Base-by-base conservation (phyloP, 2,888 invertebrate genomes). In the Machimus atricapillus region DNA sequence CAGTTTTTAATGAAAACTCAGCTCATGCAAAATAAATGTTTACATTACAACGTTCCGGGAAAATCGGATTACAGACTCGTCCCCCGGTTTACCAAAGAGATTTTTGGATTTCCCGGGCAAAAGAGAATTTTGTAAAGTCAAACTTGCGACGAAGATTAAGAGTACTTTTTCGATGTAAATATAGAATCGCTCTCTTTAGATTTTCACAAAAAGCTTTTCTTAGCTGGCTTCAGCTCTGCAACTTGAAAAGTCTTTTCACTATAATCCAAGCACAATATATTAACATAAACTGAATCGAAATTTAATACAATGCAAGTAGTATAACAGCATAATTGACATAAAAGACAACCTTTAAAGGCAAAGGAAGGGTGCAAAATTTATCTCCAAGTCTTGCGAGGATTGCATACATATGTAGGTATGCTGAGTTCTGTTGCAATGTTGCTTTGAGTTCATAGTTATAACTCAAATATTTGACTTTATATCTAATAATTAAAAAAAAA, bases 21-120 rank as follows among this genome's bases (percentile, higher is more conserved):
- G 23, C 40, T 78, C 37, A 78, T 78, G 78, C 78, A 40, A 78
- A 78, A 78, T 78, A 43, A 78, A 78, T 78, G 43, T 78, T 78
- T 78, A 78, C 46, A 78, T 40, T 43, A 23, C 27, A 37, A 43
- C 23, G 77, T 40, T 43, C 78, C 43, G 12, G 27, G 19, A n/a
- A 43, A 78, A 78, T 78, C 43, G 43, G 78, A 78, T 43, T 78
- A 40, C 2, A 14, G 40, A 78, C 66, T 66, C 4, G 66, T 12
- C 9, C n/a, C 58, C 23, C 27, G 66, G 23, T 23, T 66, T 66
- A 27, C 12, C 2, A 23, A 66, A 66, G 66, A 66, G 66, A 23
- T 66, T 27, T 16, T 23, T 23, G 12, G 1, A 66, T 27, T 66
- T 66, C 66, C 66, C 27, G 12, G 19, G 0, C n/a, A 16, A n/a